These are phyloP conservation scores for Axea sp. DNA, from an alignment of 2,888 invertebrate species.

Conservation along the genomic window DNA sequence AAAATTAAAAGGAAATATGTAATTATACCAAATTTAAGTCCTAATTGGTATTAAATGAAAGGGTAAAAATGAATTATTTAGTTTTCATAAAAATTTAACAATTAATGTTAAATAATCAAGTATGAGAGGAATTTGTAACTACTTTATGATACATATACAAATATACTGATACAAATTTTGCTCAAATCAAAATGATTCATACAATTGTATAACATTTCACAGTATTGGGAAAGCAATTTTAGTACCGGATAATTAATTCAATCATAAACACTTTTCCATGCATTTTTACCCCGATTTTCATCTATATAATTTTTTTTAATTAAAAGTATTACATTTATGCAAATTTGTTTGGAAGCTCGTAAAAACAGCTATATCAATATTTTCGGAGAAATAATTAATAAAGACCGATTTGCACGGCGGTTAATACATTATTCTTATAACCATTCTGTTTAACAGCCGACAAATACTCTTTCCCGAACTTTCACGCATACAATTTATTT, in stretches of 20 bases:
- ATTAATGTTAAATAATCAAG: no score
- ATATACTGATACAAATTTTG: constrained; percentile 24
- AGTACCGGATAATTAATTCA: constrained; percentile 8
- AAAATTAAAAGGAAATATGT: no score
- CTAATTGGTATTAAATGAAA: no score
- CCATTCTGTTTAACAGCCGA: neutral
- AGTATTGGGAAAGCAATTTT: constrained; percentile 22
- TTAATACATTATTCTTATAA: constrained; percentile 5
- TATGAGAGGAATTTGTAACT: no score
- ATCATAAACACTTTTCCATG: constrained; percentile 5
- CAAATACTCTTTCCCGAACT: constrained; percentile 33
- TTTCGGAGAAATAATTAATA: constrained; percentile 9
- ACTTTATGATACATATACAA: neutral
- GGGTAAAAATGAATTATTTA: no score
- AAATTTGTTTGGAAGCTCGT: neutral
- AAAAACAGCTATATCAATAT: neutral
- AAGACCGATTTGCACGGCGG: neutral
- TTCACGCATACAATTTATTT: constrained; percentile 1
- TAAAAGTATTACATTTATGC: neutral
- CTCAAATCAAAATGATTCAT: constrained; percentile 25
- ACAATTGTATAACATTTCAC: constrained; percentile 20
- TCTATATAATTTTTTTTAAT: neutral
- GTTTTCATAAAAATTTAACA: no score
- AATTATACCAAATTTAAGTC: no score
- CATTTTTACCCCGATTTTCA: constrained; percentile 12